Base-by-base conservation (phyloP, 2,888 invertebrate species). In the Stenichneumon culpator region DNA sequence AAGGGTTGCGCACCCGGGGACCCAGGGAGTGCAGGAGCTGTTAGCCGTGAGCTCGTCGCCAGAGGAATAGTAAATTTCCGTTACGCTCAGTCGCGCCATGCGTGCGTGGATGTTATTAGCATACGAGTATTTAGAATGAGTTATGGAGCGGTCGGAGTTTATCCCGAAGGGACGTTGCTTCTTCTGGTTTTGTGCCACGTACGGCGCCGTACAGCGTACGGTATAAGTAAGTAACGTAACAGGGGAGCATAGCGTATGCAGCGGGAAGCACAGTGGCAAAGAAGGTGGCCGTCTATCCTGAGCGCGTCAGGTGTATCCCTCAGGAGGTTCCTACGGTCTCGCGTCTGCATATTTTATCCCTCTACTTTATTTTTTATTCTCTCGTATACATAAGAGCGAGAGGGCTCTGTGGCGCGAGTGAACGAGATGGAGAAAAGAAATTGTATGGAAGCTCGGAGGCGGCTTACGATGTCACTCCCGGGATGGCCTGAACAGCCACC, bases 81-180 rank as follows among this genome's bases (percentile, higher is more conserved):
- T 88, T 88, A 88, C 87, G 87, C 74, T 47, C 68, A 68, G 44
- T 84, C 84, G 69, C 39, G 36, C 74, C 70, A 65, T 32, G 44
- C 63, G 73, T 86, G 82, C 83, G 82, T 86, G 88, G 84, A 85
- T 86, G 90, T 90, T 90, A 91, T 91, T 93, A 93, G 93, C 93
- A 92, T 92, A 92, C 92, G 90, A 91, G 92, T 92, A 92, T 91
- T 91, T 86, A 92, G 90, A 91, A 92, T 93, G 93, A 93, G 90
- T 93, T 92, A 93, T 92, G 91, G 87, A 88, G 88, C 86, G 86
- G 86, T 73, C 85, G 87, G 65, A 73, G 91, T 87, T 91, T 89
- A 91, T 90, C 89, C 89, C 87, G 87, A 74, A 77, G 88, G 89
- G 88, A 84, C 74, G 70, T 70, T 50, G 25, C 52, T 77, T 65